These are phyloP conservation scores for Vesta saturnalis DNA, from an alignment of 2,888 invertebrate genomes.

Conservation along the genomic window DNA sequence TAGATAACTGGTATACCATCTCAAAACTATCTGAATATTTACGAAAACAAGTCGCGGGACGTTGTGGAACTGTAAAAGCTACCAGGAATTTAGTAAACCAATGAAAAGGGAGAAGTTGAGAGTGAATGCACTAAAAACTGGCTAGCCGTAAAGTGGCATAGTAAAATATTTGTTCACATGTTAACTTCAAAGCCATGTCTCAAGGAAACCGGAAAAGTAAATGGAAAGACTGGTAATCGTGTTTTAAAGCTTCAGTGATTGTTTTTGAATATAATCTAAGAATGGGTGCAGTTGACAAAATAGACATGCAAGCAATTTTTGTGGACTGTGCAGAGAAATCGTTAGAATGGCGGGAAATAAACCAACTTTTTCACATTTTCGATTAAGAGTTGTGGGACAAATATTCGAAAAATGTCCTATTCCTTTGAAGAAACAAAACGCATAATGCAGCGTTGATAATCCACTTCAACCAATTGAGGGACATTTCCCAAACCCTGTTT, in stretches of 20 bases:
- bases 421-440: too few relatives aligned
- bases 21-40: constrained; percentile 25
- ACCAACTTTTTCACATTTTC: too few relatives aligned
- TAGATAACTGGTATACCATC: constrained; percentile 49
- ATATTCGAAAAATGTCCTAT: too few relatives aligned
- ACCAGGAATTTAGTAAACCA: too few relatives aligned
- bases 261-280: constrained; percentile 2
- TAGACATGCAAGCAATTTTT: constrained; percentile 44
- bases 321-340: constrained; percentile 22
- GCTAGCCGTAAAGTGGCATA: neutral
- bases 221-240: neutral
- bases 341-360: constrained; percentile 38
- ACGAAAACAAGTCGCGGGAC: constrained; percentile 33
- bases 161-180: neutral
- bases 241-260: neutral
- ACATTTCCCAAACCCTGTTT: too few relatives aligned
- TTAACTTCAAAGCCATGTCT: neutral
- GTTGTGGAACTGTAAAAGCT: constrained; percentile 44
- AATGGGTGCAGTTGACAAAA: constrained; percentile 35
- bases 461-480: too few relatives aligned
- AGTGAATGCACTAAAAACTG: neutral
- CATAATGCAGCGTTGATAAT: too few relatives aligned
- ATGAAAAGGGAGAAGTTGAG: neutral
- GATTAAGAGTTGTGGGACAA: too few relatives aligned
- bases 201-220: neutral